Evolutionary conservation across 2,888 invertebrate species (phyloP), one percentile per base, ranked within the genome.

Genomic region (Leptinotarsa juncta): DNA sequence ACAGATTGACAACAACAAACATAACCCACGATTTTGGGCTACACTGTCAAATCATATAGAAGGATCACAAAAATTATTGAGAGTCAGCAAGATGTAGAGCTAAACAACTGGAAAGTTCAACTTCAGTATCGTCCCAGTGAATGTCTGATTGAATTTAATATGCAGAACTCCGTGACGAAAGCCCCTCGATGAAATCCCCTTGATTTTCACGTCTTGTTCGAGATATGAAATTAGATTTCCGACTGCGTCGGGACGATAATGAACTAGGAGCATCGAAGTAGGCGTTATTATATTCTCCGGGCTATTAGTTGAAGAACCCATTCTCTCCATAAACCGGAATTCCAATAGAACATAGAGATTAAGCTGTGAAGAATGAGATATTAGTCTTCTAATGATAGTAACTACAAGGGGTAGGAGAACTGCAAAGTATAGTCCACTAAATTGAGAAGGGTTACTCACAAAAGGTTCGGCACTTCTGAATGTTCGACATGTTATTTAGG

Each of bases 261-360:
- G 49, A 57, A 69, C 14, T 18, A 20, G 23, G 26, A 60, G 26
- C 48, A 69, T 57, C 42, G 49, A 49, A 69, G 57, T 69, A 26
- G 68, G 68, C 68, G 68, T 68, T 68, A 69, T 69, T 57, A 69
- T 69, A 69, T 69, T 55, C 55, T 42, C 55, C 15, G 18, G 42
- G 68, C 55, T 53, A 68, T 68, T 53, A 51, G 32, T 23, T 3
- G 53, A 18, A 67, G 32, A 67, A 20, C 42, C 26, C 62, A 42
- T 32, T 42, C 42, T 32, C 42, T 4, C 15, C 42, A 42, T 62
- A 42, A n/a, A 32, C 42, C 32, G 14, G 62, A 26, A 42, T 42
- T 62, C 16, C 42, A 42, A 62, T 42, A n/a, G n/a, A n/a, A 18
- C 42, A 57, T 10, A 12, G 42, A 32, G 62, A 62, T 62, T 62